Conservation (phyloP, 2,888 invertebrate species). For the Petrolisthes cinctipes region DNA sequence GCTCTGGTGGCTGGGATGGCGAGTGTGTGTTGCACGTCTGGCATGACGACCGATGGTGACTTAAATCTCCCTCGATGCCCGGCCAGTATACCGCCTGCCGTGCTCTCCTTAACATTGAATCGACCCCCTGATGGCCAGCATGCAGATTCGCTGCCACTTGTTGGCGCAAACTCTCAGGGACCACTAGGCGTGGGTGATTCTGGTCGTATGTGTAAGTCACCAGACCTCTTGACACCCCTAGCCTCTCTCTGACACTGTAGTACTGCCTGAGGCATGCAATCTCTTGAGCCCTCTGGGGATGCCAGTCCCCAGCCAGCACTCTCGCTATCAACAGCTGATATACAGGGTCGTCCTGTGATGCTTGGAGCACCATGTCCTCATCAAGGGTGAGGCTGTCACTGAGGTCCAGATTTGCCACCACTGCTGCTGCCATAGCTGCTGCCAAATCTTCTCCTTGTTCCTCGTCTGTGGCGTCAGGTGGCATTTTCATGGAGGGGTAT, state of each 20-base stretch:
- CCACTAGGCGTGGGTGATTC: neutral
- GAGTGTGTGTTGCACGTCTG: constrained; percentile 22
- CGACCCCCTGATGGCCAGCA: constrained; percentile 8
- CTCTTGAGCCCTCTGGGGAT: neutral
- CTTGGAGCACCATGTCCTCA: constrained; percentile 7
- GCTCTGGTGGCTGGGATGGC: constrained; percentile 23
- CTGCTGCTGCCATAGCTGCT: neutral
- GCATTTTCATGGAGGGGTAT: constrained; percentile 1
- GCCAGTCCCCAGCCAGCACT: constrained; percentile 3
- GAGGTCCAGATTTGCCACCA: constrained; percentile 17
- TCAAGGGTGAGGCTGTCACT: constrained; percentile 7
- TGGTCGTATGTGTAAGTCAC: constrained; percentile 15
- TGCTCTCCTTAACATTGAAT: constrained; percentile 22
- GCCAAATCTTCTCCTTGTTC: neutral
- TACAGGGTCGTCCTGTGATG: neutral
- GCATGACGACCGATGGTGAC: neutral
- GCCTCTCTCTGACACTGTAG: neutral
- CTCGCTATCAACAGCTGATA: neutral
- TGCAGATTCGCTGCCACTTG: constrained; percentile 13
- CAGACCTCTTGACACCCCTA: constrained; percentile 1
- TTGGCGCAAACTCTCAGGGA: neutral
- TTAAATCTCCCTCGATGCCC: neutral
- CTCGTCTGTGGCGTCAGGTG: neutral
- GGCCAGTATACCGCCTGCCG: constrained; percentile 30
- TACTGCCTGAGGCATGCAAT: neutral